phyloP scores from a whole-genome alignment of 2,113 vertebrate genomes.

The rat (Rattus norvegicus) region GRCr8 NC_086034.1:54350001-54350500 shows the following conservation, averaged over 20 bases:
- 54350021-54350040: neutral
- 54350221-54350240: neutral
- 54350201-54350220: slow-evolving; percentile 34
- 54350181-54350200: neutral
- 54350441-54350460: neutral
- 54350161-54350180: slow-evolving; percentile 13
- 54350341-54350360: neutral
- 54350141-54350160: neutral
- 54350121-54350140: neutral
- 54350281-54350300: neutral
- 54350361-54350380: neutral
- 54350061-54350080: neutral
- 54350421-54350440: neutral
- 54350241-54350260: neutral
- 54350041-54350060: neutral
- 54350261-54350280: neutral
- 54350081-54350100: neutral
- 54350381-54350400: neutral
- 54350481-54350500: slow-evolving; percentile 37
- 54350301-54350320: neutral
- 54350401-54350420: neutral
- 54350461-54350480: neutral
- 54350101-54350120: neutral
- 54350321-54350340: neutral
- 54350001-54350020: neutral